Evolutionary conservation across 2,113 vertebrate genomes (phyloP).

Genomic region (Tragelaphus imberbis): DNA sequence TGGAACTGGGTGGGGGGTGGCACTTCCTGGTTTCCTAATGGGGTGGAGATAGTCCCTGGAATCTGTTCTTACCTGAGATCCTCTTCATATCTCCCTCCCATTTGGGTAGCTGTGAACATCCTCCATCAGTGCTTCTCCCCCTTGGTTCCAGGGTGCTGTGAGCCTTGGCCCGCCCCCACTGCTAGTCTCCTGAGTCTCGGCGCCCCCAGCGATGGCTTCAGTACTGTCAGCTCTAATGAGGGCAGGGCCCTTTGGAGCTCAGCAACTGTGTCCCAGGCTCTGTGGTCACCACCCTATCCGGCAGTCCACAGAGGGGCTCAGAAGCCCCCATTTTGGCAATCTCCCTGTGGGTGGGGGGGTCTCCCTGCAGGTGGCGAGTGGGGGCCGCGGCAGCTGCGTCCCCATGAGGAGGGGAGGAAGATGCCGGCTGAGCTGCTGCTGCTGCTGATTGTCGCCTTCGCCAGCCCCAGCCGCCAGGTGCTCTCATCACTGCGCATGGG

Average conservation of each 20-base stretch:
- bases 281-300: neutral
- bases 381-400: slow-evolving; percentile 93
- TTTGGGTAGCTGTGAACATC: neutral
- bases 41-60: slow-evolving; percentile 20
- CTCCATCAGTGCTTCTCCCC: neutral
- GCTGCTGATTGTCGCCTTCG: slow-evolving; percentile 88
- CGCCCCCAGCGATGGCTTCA: neutral
- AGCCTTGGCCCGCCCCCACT: neutral
- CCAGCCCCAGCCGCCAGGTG: slow-evolving; percentile 85
- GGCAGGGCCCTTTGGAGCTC: neutral
- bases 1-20: slow-evolving; percentile 44
- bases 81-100: neutral
- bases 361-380: slow-evolving; percentile 87
- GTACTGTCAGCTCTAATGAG: neutral
- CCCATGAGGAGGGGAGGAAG: slow-evolving; percentile 98
- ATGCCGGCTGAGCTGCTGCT: slow-evolving; percentile 97
- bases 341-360: slow-evolving; percentile 1
- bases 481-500: slow-evolving; percentile 94
- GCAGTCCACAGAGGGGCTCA: neutral
- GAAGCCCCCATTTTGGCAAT: neutral
- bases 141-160: neutral
- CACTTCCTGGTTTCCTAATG: slow-evolving; percentile 52
- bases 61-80: neutral
- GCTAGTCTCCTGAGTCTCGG: neutral
- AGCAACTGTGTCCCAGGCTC: neutral